Evolutionary conservation across 92 coral and sea anemone species (phyloP), one percentile per base, ranked within the genome.

Genomic region (Nematostella vectensis): DNA sequence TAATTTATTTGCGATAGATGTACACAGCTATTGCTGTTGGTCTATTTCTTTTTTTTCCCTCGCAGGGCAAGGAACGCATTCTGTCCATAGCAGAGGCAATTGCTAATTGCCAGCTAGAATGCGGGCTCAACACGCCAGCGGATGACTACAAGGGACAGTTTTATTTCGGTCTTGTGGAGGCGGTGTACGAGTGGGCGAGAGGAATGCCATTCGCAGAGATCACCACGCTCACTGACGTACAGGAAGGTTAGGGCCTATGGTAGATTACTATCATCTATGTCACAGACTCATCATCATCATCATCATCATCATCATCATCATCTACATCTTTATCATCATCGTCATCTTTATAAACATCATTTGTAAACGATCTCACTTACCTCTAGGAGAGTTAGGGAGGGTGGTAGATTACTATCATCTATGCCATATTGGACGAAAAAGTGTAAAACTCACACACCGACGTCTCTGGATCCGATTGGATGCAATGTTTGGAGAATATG

Each of bases 181-280:
- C 80, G 27, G 97, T 89, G 65, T 89, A 68, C 55, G 95, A 89
- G 59, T 89, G 97, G 97, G 95, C 97, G 1, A 29, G 91, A 47
- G 97, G 97, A 24, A 83, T 82, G 78, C 97, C 97, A 1, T 89
- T 89, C 63, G 66, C 85, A 4, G 95, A 89, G 69, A 89, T 89
- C 47, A 89, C 87, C 55, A 68, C 68, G 42, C 68, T 89, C 18
- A 89, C 97, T 4, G 97, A 89, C 61, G 97, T 89, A 13, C 97
- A 89, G 56, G 97, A 89, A 85, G 96, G 96, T 88, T 37, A 22
- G 79, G 20, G 40, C 40, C 6, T 33, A n/a, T n/a, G n/a, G n/a
- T n/a, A n/a, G n/a, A n/a, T n/a, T n/a, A n/a, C n/a, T n/a, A n/a
- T n/a, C n/a, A n/a, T n/a, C n/a, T n/a, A n/a, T n/a, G n/a, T n/a